Percentiles rank a stretch among this genome's conserved stretches.
phyloP scores from a whole-genome alignment of 1,140 invertebrate species.

The Phymastichus coffea region DNA sequence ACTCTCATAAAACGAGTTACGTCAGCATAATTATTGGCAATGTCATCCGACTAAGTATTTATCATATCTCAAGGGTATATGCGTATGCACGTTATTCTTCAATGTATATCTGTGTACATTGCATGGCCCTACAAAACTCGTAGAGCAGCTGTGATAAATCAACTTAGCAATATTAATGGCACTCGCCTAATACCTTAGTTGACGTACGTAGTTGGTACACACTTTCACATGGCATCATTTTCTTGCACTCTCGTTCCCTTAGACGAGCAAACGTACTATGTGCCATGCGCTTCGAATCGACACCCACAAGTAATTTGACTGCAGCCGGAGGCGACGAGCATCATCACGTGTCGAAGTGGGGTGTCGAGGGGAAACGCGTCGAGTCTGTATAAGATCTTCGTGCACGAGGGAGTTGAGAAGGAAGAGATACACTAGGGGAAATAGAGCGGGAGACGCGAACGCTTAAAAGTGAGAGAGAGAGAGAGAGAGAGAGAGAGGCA shows the following conservation, averaged over 20 bases:
- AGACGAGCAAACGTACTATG: no score
- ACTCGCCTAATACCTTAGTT: conserved; percentile 16
- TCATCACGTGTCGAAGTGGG: no score
- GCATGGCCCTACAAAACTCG: neutral
- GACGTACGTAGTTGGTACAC: no score
- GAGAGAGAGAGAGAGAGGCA: neutral
- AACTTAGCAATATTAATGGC: conserved; percentile 20
- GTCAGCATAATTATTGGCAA: conserved; percentile 15
- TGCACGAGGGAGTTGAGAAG: neutral
- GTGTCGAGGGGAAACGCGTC: neutral
- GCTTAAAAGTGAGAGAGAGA: neutral
- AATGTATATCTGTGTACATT: neutral
- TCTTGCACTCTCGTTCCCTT: no score
- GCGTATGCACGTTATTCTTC: neutral
- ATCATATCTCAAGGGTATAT: neutral
- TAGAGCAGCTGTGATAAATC: conserved; percentile 21
- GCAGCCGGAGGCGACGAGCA: no score
- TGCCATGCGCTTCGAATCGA: no score
- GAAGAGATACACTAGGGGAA: neutral
- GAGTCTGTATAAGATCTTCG: neutral
- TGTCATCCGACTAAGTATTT: conserved; percentile 16
- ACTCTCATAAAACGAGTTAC: no score
- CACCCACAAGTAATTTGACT: no score
- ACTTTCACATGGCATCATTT: no score
- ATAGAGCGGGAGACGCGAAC: neutral